Evolutionary conservation across 1,140 invertebrate species (phyloP), one percentile per base, ranked within the genome.

Genomic region (Lucilia cuprina): DNA sequence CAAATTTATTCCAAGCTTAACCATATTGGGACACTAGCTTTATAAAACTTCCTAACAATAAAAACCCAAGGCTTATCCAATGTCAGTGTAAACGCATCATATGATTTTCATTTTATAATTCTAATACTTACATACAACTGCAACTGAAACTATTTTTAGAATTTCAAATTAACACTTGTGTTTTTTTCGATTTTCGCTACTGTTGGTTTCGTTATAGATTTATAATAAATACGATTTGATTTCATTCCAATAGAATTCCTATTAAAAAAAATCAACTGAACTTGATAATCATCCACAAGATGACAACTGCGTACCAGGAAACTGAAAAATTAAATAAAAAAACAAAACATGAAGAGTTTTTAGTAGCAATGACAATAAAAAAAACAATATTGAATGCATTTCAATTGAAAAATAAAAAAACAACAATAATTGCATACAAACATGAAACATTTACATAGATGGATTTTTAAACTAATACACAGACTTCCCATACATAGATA

Each of bases 251-350:
- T 70, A 70, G 65, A 70, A 70, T 70, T 70, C 21, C 65, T 70
- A 70, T 21, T 7, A 70, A 70, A 17, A 60, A 17, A 60, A 60
- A 60, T 3, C 13, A 30, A 78, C 13, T 80, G 77, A 80, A 80
- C 77, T 80, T 80, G 77, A 80, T 80, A 80, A 80, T 80, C 77
- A 80, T 80, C 77, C 77, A 50, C 41, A 80, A 49, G 77, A 80
- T 80, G 77, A 80, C 77, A 80, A 80, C 77, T 80, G 77, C 77
- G 77, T 80, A 80, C 47, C 77, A 80, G 77, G 77, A 80, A 80
- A 49, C 77, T 21, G 21, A 80, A 77, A 14, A 14, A 80, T 50
- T 19, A 70, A 21, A 21, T 12, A 70, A 70, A 70, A 65, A 65
- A 4, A 49, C 1, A 5, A 12, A 21, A 21, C 65, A 70, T 70